phyloP scores from a whole-genome alignment of 2,888 invertebrate genomes.

The Neoscelio sp. region DNA sequence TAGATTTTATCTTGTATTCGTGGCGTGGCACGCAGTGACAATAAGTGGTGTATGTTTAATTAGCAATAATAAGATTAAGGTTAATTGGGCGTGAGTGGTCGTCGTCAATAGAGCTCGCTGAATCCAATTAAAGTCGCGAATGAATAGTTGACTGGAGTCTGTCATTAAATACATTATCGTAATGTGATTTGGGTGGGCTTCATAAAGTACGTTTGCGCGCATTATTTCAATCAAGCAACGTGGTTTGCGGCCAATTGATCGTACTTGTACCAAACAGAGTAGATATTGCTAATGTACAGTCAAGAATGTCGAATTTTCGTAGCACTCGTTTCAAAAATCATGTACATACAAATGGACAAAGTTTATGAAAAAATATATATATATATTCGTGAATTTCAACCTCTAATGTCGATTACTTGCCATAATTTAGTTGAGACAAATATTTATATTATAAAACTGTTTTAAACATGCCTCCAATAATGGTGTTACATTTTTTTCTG shows the following conservation, averaged over 20 bases:
- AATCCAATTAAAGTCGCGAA: conserved; percentile 66
- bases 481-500: too few relatives aligned
- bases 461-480: too few relatives aligned
- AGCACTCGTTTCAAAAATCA: conserved; percentile 12
- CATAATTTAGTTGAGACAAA: conserved; percentile 36
- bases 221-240: conserved; percentile 58
- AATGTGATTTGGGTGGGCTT: conserved; percentile 58
- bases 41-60: conserved; percentile 68
- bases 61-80: conserved; percentile 68
- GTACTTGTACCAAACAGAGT: conserved; percentile 48
- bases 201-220: conserved; percentile 58
- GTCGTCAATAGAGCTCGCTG: conserved; percentile 63
- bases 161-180: conserved; percentile 53
- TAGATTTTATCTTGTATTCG: conserved; percentile 55
- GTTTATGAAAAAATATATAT: conserved; percentile 47
- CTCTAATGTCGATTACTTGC: conserved; percentile 43
- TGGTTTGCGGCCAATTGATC: conserved; percentile 55
- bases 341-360: conserved; percentile 58
- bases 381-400: conserved; percentile 45
- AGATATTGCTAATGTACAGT: conserved; percentile 55
- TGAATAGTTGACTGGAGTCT: conserved; percentile 56
- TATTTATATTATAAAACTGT: too few relatives aligned
- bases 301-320: conserved; percentile 12
- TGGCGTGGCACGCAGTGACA: conserved; percentile 62
- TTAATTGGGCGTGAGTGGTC: conserved; percentile 66